Conservation (phyloP, 2,113 vertebrate genomes). For the Buteo buteo region DNA sequence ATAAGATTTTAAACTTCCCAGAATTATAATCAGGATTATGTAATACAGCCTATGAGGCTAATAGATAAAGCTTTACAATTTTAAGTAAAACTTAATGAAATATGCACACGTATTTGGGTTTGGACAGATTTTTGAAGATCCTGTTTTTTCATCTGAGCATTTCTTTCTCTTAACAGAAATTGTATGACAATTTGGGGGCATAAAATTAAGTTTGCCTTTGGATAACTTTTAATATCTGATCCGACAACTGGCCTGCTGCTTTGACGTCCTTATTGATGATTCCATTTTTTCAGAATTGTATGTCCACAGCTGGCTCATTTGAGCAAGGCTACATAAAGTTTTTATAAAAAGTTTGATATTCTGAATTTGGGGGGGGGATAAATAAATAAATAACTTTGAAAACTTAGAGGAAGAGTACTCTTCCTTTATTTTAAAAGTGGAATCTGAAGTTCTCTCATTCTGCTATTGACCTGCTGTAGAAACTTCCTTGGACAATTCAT, state of each 20-base stretch:
- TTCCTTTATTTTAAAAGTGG: not conserved
- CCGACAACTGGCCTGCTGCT: not conserved
- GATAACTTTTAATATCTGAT: not conserved
- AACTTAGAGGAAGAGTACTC: not conserved
- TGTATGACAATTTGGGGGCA: not conserved
- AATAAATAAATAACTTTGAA: not conserved
- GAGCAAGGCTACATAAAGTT: not conserved
- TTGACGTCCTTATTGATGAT: not conserved
- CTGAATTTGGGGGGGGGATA: not conserved
- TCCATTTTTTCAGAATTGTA: not conserved
- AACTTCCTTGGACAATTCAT: not conserved
- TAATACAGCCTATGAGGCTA: not conserved
- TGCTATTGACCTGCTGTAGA: not conserved
- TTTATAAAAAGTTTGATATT: not conserved
- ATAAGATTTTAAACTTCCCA: not conserved
- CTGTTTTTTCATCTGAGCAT: not conserved
- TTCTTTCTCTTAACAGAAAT: not conserved
- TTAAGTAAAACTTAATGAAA: not conserved
- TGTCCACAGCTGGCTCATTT: not conserved
- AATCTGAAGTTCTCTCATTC: not conserved
- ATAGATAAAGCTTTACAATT: not conserved
- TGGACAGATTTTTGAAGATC: not conserved
- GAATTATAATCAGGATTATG: not conserved
- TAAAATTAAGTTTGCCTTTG: not conserved
- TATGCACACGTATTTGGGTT: not conserved